Percentiles rank a stretch among this genome's conserved stretches.
These are phyloP conservation scores for Macrophya alboannulata DNA, from an alignment of 2,888 invertebrate genomes.

Conservation along the genomic window DNA sequence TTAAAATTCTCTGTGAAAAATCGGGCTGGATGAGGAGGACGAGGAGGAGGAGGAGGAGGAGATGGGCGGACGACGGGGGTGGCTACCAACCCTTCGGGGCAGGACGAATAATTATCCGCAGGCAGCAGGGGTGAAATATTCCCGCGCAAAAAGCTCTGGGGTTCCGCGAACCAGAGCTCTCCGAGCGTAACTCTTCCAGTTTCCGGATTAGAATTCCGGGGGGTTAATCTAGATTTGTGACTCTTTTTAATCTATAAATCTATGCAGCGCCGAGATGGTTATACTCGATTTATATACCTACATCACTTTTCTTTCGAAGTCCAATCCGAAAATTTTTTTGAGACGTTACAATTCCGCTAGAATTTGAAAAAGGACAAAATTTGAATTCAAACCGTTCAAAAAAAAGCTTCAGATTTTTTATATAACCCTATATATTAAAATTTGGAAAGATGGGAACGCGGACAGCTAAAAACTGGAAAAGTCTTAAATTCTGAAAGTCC, in stretches of 20 bases:
- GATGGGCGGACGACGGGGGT: neutral
- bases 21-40: neutral
- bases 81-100: slow-evolving; percentile 40
- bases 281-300: neutral
- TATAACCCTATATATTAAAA: no score
- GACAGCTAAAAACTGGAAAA: no score
- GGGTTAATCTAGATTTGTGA: slow-evolving; percentile 44
- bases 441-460: no score
- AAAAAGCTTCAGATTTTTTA: no score
- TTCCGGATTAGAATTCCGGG: slow-evolving; percentile 47
- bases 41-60: neutral
- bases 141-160: slow-evolving; percentile 53
- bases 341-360: no score
- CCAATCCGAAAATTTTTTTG: no score
- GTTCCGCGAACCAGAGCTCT: neutral
- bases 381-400: no score
- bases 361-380: no score
- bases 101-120: slow-evolving; percentile 53
- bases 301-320: neutral
- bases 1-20: slow-evolving; percentile 55
- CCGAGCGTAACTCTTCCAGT: slow-evolving; percentile 53
- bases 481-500: no score
- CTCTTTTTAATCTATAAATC: slow-evolving; percentile 46
- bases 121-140: slow-evolving; percentile 54
- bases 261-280: neutral